Conservation (phyloP, 2,888 invertebrate species). For the Anticlea derivata region DNA sequence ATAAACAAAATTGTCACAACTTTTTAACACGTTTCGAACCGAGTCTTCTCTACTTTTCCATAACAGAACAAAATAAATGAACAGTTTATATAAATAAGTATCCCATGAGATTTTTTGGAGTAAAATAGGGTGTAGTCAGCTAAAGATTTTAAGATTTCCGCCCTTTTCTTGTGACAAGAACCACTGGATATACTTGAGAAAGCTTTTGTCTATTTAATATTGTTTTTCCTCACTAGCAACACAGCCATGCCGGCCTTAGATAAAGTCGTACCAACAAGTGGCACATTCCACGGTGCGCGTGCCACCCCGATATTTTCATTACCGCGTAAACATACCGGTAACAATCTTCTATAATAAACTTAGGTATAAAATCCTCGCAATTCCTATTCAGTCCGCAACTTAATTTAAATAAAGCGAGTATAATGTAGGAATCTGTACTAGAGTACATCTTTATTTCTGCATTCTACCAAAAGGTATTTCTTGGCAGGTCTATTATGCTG, state of each 20-base stretch:
- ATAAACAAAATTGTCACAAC: no score
- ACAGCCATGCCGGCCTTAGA: neutral
- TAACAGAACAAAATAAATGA: no score
- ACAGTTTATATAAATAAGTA: no score
- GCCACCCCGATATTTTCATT: constrained; percentile 63
- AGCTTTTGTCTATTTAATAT: no score
- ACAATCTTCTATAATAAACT: constrained; percentile 45
- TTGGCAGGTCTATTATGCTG: no score
- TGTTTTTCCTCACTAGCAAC: constrained; percentile 11
- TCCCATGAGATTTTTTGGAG: no score
- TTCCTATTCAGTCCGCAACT: constrained; percentile 57
- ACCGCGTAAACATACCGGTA: constrained; percentile 55
- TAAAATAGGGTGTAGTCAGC: no score
- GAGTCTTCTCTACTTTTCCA: no score
- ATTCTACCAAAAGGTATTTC: constrained; percentile 1
- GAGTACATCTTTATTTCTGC: constrained; percentile 6
- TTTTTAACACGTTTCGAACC: no score
- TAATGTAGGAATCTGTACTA: constrained; percentile 12
- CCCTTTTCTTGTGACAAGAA: no score
- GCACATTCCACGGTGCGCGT: constrained; percentile 50
- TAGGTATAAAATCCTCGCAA: constrained; percentile 19
- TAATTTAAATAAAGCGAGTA: constrained; percentile 43
- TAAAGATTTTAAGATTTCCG: no score
- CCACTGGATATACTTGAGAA: no score
- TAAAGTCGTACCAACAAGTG: constrained; percentile 45